These are phyloP conservation scores for Chrysolina oricalcia DNA, from an alignment of 2,888 invertebrate species.

Conservation along the genomic window DNA sequence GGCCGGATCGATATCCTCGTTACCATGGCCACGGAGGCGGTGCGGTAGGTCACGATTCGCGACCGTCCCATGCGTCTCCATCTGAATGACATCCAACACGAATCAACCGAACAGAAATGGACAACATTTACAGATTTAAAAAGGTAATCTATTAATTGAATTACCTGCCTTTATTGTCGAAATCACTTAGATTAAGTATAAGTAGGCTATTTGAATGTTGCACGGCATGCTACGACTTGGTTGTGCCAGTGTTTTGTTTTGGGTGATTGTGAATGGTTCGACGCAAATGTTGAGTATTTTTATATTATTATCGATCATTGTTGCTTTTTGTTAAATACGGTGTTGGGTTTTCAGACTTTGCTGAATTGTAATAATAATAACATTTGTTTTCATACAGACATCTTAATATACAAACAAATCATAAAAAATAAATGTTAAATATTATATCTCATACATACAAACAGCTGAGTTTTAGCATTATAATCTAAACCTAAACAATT, in stretches of 20 bases:
- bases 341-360: not conserved
- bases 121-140: constrained; percentile 70
- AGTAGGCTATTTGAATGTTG: constrained; percentile 48
- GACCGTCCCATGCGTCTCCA: constrained; percentile 29
- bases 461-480: no score
- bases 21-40: constrained; percentile 27
- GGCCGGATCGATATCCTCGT: constrained; percentile 22
- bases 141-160: constrained; percentile 65
- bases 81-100: constrained; percentile 66
- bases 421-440: no score
- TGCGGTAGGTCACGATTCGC: constrained; percentile 11
- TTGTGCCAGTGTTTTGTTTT: constrained; percentile 24
- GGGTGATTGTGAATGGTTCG: constrained; percentile 19
- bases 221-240: constrained; percentile 21
- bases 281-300: not conserved
- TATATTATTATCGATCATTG: not conserved
- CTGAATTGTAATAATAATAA: no score
- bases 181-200: constrained; percentile 55
- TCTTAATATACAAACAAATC: no score
- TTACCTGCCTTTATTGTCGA: constrained; percentile 58
- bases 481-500: no score
- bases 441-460: no score
- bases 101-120: constrained; percentile 69
- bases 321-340: not conserved
- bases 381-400: no score